These are phyloP conservation scores for Lampropteryx suffumata DNA, from an alignment of 2,888 invertebrate species.

Conservation along the genomic window DNA sequence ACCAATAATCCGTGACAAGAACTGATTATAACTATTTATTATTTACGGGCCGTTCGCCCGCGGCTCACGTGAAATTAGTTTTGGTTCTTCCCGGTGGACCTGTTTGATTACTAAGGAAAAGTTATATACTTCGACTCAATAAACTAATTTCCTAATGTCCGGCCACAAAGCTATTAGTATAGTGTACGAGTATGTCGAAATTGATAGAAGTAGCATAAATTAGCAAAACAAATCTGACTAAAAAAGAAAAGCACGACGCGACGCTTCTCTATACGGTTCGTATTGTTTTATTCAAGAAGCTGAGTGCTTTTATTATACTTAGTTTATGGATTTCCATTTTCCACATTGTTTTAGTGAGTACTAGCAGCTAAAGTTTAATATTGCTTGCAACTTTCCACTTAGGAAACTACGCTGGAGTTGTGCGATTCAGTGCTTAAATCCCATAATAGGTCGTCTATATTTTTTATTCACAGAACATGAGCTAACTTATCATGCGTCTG, in stretches of 20 bases:
- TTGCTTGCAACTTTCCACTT: slow-evolving; percentile 13
- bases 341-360: slow-evolving; percentile 3
- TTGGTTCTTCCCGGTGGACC: slow-evolving; percentile 21
- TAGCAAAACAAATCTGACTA: too few relatives aligned
- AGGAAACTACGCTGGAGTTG: slow-evolving; percentile 7
- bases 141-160: slow-evolving; percentile 19
- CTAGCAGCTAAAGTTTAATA: slow-evolving; percentile 9
- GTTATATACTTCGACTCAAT: slow-evolving; percentile 15
- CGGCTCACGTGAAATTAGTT: slow-evolving; percentile 26
- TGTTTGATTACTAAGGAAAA: slow-evolving; percentile 24
- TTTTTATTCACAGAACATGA: not conserved
- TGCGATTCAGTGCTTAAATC: not conserved
- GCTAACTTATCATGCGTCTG: too few relatives aligned
- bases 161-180: slow-evolving; percentile 11
- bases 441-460: too few relatives aligned
- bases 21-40: slow-evolving; percentile 29
- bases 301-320: not conserved
- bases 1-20: slow-evolving; percentile 23
- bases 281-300: not conserved
- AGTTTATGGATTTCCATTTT: slow-evolving; percentile 8
- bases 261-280: not conserved
- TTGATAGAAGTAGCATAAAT: not conserved
- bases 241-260: not conserved
- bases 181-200: slow-evolving; percentile 3
- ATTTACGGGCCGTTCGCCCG: slow-evolving; percentile 20